Evolutionary conservation across 2,888 invertebrate species (phyloP), one percentile per base, ranked within the genome.

Genomic region (Pediacus dermestoides): DNA sequence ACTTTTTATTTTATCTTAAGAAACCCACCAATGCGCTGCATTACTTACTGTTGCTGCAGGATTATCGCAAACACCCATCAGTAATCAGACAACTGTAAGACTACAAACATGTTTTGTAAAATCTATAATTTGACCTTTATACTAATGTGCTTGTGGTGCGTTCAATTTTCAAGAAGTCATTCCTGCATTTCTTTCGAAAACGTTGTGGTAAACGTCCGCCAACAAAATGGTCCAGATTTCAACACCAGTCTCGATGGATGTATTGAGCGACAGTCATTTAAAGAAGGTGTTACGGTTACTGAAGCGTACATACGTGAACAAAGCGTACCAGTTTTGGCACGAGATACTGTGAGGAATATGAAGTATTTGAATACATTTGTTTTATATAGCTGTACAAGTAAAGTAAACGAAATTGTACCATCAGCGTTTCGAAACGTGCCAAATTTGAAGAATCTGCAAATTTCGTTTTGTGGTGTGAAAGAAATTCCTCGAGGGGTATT

Each of bases 301-400:
- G 40, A 48, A 25, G 32, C 51, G 1, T 39, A 39, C 11, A 37
- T 47, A 1, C 23, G 37, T n/a, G 18, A 46, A 4, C 57, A 57
- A 49, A 39, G 30, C 16, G 28, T 55, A n/a, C 33, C 35, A 12
- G 16, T 35, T n/a, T 36, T 55, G 8, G 39, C 36, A 1, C 23
- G 18, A 6, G 48, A 52, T 32, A 39, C 52, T 7, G 38, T 55
- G 13, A 35, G 42, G 30, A 39, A 55, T 39, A 42, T 55, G 50
- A 42, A 38, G 6, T 30, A 42, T 4, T 40, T 55, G 21, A 49
- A 39, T 10, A 41, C 36, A 2, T 16, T 53, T 14, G 26, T 37
- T 7, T 47, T 55, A 16, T 39, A 31, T 13, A 37, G 40, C 8
- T 51, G 48, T 28, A n/a, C n/a, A n/a, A n/a, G n/a, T n/a, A 30